These are phyloP conservation scores for Luehdorfia chinensis DNA, from an alignment of 1,140 invertebrate species.

Conservation along the genomic window DNA sequence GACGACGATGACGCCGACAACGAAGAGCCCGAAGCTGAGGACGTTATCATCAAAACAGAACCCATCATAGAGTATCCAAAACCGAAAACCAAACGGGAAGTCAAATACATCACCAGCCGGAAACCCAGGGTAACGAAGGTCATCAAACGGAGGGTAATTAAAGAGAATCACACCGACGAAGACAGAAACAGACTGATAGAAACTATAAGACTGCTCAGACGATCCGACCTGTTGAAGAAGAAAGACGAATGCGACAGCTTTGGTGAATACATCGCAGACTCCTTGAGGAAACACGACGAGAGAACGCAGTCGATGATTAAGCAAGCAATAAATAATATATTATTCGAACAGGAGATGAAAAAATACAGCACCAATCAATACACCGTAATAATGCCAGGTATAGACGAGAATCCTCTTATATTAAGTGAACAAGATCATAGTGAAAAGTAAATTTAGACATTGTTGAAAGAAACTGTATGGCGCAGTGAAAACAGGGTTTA, in stretches of 20 bases:
- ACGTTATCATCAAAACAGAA: slow-evolving; percentile 45
- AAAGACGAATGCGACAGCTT: slow-evolving; percentile 68
- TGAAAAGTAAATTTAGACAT: too few relatives aligned
- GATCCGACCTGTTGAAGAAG: slow-evolving; percentile 39
- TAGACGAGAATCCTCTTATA: slow-evolving; percentile 55
- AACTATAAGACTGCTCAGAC: slow-evolving; percentile 32
- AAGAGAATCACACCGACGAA: slow-evolving; percentile 18
- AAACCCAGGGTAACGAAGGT: slow-evolving; percentile 27
- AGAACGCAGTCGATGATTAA: slow-evolving; percentile 66
- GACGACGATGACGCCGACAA: slow-evolving; percentile 20
- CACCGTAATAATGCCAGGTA: slow-evolving; percentile 31
- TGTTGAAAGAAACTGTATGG: too few relatives aligned
- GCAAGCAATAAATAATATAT: slow-evolving; percentile 68
- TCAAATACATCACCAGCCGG: slow-evolving; percentile 11
- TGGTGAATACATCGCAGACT: slow-evolving; percentile 64
- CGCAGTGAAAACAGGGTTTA: too few relatives aligned
- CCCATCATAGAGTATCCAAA: slow-evolving; percentile 18
- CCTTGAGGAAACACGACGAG: slow-evolving; percentile 63
- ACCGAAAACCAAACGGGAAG: not conserved
- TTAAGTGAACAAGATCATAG: too few relatives aligned
- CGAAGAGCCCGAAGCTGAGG: slow-evolving; percentile 18
- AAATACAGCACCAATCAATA: slow-evolving; percentile 47
- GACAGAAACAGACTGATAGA: slow-evolving; percentile 32
- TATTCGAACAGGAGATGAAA: slow-evolving; percentile 70
- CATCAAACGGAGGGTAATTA: slow-evolving; percentile 24